Evolutionary conservation across 1,140 invertebrate genomes (phyloP), one percentile per base, ranked within the genome.

Genomic region (Drosophila pachea): DNA sequence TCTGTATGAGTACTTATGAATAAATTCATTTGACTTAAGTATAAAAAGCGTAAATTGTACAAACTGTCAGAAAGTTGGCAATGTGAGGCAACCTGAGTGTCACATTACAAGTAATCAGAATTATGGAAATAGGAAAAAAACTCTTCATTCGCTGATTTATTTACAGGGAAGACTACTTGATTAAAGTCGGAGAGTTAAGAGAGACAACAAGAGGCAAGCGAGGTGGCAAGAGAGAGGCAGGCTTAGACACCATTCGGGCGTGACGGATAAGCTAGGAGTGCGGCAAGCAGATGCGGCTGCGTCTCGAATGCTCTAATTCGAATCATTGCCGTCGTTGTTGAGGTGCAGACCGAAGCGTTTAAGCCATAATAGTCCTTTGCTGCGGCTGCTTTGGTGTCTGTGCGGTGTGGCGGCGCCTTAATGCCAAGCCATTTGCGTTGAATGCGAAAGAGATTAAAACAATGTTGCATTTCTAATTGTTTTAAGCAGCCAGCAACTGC

Each of bases 381-480:
- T 50, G 9, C 43, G 22, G 36, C 32, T n/a, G 32, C 22, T 56
- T 61, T 0, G 36, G 47, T 83, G 62, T 68, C 53, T 52, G 54
- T 77, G 79, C 64, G 68, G 76, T 83, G 62, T 49, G 79, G 61
- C 66, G 67, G 68, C 77, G 74, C 61, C 82, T 77, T 86, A 86
- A 86, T 86, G 77, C 76, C 61, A 49, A 86, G 81, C 81, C 81
- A 86, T 86, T 86, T 86, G 82, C 76, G 76, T 86, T 86, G 77
- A 86, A 86, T 86, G 81, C 81, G 68, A 81, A 86, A 86, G 81
- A 86, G 81, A 86, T 86, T 86, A 86, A 86, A 86, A 86, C 81
- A 81, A 86, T 86, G 81, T 86, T 86, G 81, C 81, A 86, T 81
- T 86, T 86, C 81, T 86, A 86, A 86, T 86, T 86, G 81, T 86